These are phyloP conservation scores for Odontesthes bonariensis DNA, from an alignment of 2,113 vertebrate species.

Conservation along the genomic window DNA sequence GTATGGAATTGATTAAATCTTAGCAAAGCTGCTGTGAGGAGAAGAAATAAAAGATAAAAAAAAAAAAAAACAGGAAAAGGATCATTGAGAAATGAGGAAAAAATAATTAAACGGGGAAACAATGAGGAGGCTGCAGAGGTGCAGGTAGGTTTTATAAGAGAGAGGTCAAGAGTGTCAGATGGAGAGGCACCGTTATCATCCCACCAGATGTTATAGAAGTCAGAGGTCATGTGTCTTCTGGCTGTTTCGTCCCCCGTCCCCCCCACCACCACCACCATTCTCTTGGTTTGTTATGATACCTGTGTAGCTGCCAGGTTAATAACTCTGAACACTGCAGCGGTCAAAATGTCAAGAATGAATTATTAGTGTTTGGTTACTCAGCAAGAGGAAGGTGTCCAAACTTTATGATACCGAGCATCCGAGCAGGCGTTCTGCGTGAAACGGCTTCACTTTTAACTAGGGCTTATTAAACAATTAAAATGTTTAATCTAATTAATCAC, in stretches of 20 bases:
- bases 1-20: slow-evolving; percentile 63
- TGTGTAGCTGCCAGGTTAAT: neutral
- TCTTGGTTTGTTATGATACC: neutral
- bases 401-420: too few species aligned
- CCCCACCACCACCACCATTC: too few species aligned
- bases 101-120: neutral
- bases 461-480: too few species aligned
- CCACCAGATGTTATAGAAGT: slow-evolving; percentile 15
- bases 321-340: neutral
- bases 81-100: neutral
- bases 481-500: too few species aligned
- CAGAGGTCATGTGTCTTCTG: slow-evolving; percentile 9
- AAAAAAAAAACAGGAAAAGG: slow-evolving; percentile 6
- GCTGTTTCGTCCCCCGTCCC: slow-evolving; percentile 6
- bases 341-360: too few species aligned
- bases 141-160: neutral
- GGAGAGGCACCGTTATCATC: slow-evolving; percentile 5
- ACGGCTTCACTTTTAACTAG: too few species aligned
- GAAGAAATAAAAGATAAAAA: neutral
- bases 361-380: too few species aligned
- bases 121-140: too few species aligned
- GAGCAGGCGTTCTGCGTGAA: too few species aligned
- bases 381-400: too few species aligned
- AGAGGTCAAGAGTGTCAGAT: neutral
- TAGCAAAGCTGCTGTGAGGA: slow-evolving; percentile 23